A percentile compares a stretch with the other conserved stretches of the same genome.
These are phyloP conservation scores for Bombus pascuorum DNA, from an alignment of 1,140 invertebrate species.

Conservation along the genomic window DNA sequence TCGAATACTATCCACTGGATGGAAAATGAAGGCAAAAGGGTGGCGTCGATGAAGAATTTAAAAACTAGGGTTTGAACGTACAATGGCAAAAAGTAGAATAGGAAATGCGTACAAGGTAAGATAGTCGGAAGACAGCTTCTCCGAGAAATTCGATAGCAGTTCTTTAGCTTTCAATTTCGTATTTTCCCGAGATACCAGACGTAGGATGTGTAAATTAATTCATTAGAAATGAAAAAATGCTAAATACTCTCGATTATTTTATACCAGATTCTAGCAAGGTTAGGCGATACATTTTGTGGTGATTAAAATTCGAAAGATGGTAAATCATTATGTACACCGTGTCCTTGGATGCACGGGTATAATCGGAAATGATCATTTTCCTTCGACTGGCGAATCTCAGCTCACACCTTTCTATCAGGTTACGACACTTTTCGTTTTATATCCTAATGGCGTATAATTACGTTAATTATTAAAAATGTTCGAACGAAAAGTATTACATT, in stretches of 20 bases:
- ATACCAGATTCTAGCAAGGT: no score
- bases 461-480: conserved; percentile 32
- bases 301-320: no score
- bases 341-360: background rate
- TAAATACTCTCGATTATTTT: no score
- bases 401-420: background rate
- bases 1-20: no score
- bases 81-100: background rate
- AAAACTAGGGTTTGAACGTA: background rate
- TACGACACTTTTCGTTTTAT: background rate
- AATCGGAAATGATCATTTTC: background rate
- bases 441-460: conserved; percentile 22
- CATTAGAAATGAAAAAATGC: no score
- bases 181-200: background rate
- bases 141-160: background rate
- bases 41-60: background rate
- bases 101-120: background rate
- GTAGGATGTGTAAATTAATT: background rate
- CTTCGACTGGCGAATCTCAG: no score
- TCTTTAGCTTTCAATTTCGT: background rate
- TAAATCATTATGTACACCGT: no score
- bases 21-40: background rate
- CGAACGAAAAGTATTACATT: conserved; percentile 19
- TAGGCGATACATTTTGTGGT: no score
- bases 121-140: no score